These are phyloP conservation scores for Anableps anableps DNA, from an alignment of 2,797 vertebrate species.

Conservation along the genomic window DNA sequence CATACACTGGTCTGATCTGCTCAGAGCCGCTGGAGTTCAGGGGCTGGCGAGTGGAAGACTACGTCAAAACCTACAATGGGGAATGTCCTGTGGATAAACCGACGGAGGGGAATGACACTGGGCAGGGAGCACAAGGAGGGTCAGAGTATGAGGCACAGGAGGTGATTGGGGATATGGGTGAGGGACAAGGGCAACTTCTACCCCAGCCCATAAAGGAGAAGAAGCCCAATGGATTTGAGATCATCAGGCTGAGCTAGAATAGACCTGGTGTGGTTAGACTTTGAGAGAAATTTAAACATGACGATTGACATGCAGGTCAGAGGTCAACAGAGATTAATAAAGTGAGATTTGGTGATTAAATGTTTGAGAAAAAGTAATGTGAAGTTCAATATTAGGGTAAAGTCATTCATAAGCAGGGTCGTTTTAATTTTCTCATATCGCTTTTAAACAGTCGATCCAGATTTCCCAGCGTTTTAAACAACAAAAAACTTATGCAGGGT, in stretches of 20 bases:
- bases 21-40: constrained; percentile 89
- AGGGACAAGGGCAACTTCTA: constrained; percentile 69
- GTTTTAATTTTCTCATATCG: no score
- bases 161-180: constrained; percentile 78
- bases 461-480: constrained; percentile 5
- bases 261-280: constrained; percentile 11
- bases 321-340: constrained; percentile 22
- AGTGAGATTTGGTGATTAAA: constrained; percentile 29
- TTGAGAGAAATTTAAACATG: background rate
- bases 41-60: constrained; percentile 92
- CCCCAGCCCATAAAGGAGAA: constrained; percentile 67
- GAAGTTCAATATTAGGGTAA: background rate
- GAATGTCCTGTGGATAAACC: constrained; percentile 93
- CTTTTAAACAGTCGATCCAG: no score
- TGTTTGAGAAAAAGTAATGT: constrained; percentile 14
- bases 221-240: constrained; percentile 68
- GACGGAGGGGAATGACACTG: constrained; percentile 71
- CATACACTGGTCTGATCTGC: constrained; percentile 89
- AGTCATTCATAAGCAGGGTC: background rate
- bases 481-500: background rate
- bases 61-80: constrained; percentile 95
- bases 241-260: constrained; percentile 79
- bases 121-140: constrained; percentile 50
- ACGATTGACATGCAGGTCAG: constrained; percentile 18
- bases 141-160: constrained; percentile 73